These are phyloP conservation scores for Didymodactylos carnosus DNA, from an alignment of 2,888 invertebrate species.

Conservation along the genomic window DNA sequence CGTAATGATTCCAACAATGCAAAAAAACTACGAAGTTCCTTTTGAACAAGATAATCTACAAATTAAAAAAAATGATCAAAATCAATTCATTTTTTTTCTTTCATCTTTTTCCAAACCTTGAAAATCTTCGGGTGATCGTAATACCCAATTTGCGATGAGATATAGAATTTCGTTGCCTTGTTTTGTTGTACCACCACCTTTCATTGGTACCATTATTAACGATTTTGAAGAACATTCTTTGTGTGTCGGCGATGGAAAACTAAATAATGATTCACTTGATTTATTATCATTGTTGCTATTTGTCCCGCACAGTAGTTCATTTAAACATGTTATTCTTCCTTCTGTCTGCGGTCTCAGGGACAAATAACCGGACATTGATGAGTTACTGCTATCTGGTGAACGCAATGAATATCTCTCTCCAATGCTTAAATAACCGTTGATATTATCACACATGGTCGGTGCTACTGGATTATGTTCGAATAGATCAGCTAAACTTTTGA, in stretches of 20 bases:
- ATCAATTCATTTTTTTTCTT: neutral
- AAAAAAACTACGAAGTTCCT: slow-evolving; percentile 6
- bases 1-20: slow-evolving; percentile 5
- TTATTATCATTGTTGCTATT: neutral
- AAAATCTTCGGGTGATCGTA: slow-evolving; percentile 12
- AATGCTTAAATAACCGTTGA: too few species aligned
- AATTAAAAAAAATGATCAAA: neutral
- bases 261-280: neutral
- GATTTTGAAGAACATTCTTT: neutral
- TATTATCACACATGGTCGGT: too few species aligned
- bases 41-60: slow-evolving; percentile 3
- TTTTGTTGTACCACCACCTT: neutral
- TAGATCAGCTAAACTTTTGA: too few species aligned
- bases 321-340: too few species aligned
- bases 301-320: neutral
- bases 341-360: neutral
- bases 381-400: neutral
- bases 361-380: neutral
- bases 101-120: neutral
- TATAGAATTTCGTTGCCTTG: slow-evolving; percentile 3
- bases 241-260: neutral
- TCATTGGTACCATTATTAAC: neutral
- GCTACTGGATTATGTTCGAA: too few species aligned
- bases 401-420: neutral
- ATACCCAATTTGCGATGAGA: slow-evolving; percentile 6